These are phyloP conservation scores for Napeogenes inachia DNA, from an alignment of 2,888 invertebrate genomes.

Conservation along the genomic window DNA sequence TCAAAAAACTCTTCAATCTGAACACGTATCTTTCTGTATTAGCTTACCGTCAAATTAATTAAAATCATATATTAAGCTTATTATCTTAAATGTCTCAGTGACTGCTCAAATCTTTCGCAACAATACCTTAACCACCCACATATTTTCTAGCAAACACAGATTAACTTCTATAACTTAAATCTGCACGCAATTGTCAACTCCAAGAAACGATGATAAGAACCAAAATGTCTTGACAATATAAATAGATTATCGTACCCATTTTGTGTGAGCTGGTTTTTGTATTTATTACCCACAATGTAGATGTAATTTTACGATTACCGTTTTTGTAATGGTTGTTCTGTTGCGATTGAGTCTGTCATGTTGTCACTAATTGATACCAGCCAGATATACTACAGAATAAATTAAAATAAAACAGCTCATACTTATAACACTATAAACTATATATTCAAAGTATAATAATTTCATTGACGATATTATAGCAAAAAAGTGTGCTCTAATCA, in stretches of 20 bases:
- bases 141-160: slow-evolving; percentile 29
- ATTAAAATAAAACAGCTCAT: not conserved
- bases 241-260: slow-evolving; percentile 12
- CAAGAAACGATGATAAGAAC: slow-evolving; percentile 2
- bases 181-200: not conserved
- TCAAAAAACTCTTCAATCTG: too few species aligned
- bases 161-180: not conserved
- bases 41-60: too few species aligned
- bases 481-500: not conserved
- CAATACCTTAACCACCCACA: slow-evolving; percentile 45
- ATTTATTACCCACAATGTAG: slow-evolving; percentile 31
- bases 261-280: slow-evolving; percentile 13
- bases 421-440: too few species aligned
- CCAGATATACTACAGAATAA: not conserved
- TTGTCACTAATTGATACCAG: slow-evolving; percentile 28
- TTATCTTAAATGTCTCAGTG: too few species aligned
- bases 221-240: slow-evolving; percentile 3
- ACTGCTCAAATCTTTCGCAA: slow-evolving; percentile 4
- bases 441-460: too few species aligned
- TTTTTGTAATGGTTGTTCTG: slow-evolving; percentile 37
- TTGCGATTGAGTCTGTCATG: slow-evolving; percentile 30
- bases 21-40: too few species aligned
- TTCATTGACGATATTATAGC: too few species aligned
- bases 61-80: too few species aligned
- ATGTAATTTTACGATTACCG: slow-evolving; percentile 50